Conservation (phyloP, 2,113 vertebrate species). For the Gopherus evgoodei region DNA sequence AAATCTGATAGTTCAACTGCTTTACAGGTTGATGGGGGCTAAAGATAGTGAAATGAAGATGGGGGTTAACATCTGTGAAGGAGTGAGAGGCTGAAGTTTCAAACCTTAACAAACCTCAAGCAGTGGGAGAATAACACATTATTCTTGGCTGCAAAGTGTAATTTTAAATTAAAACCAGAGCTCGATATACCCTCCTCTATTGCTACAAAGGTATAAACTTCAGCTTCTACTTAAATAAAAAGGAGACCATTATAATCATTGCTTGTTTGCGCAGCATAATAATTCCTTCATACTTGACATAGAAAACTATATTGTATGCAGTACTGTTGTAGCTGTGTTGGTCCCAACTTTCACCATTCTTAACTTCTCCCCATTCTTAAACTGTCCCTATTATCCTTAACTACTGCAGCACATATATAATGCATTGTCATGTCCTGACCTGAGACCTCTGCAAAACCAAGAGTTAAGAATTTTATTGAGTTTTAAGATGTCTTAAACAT, state of each 20-base stretch:
- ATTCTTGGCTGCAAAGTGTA: accelerated
- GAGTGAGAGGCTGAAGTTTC: neutral
- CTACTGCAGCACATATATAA: no score
- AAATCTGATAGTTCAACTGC: neutral
- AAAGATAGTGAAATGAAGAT: neutral
- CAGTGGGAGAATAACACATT: neutral
- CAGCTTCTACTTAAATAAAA: neutral
- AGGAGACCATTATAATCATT: neutral
- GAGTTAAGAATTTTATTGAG: no score
- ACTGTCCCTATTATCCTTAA: no score
- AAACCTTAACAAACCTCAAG: neutral
- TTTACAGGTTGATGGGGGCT: neutral
- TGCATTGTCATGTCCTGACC: no score
- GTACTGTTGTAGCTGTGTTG: neutral
- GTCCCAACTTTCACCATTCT: no score
- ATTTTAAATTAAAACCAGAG: neutral
- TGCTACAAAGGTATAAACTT: neutral
- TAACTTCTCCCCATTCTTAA: no score
- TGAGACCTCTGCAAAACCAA: no score
- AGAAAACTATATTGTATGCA: neutral
- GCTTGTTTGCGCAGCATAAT: neutral
- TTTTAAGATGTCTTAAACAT: no score
- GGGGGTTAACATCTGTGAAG: neutral
- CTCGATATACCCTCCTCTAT: accelerated
- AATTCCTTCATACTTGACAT: neutral